These are phyloP conservation scores for Forpus xanthops DNA, from an alignment of 2,797 vertebrate genomes.

Conservation along the genomic window DNA sequence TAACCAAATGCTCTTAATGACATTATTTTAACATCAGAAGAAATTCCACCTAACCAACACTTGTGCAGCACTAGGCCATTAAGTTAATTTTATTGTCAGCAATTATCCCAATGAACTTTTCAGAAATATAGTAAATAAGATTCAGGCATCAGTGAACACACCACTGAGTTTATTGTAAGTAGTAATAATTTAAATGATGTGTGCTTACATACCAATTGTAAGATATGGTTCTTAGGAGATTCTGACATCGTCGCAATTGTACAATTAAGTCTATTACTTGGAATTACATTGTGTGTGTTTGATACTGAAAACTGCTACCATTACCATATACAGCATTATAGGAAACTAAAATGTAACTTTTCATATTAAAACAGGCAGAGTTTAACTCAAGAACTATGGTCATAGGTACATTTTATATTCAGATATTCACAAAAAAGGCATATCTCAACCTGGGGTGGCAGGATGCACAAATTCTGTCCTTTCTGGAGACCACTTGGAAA, in stretches of 20 bases:
- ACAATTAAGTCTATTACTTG: constrained; percentile 40
- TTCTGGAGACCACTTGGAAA: not conserved
- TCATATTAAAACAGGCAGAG: constrained; percentile 50
- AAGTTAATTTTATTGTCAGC: not conserved
- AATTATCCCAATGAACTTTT: not conserved
- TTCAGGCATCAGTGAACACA: constrained; percentile 64
- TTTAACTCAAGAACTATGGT: constrained; percentile 11
- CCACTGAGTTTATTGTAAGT: constrained; percentile 65
- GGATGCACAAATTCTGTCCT: constrained; percentile 66
- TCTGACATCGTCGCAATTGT: constrained; percentile 45
- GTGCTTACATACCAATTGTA: constrained; percentile 50
- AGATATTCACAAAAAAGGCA: constrained; percentile 38
- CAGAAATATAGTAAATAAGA: constrained; percentile 59
- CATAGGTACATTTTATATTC: constrained; percentile 41
- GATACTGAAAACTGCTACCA: constrained; percentile 35
- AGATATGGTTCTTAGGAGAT: constrained; percentile 29
- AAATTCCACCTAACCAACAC: not conserved
- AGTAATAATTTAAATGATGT: constrained; percentile 29
- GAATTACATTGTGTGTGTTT: constrained; percentile 52
- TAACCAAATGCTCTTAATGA: not conserved
- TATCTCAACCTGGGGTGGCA: not conserved
- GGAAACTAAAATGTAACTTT: constrained; percentile 46
- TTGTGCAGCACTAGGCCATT: not conserved
- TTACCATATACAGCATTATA: constrained; percentile 52
- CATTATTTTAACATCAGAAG: not conserved